A percentile compares a stretch with the other conserved stretches of the same genome.
These are phyloP conservation scores for Microcebus jonahi DNA, from an alignment of 2,113 vertebrate genomes.

Conservation along the genomic window DNA sequence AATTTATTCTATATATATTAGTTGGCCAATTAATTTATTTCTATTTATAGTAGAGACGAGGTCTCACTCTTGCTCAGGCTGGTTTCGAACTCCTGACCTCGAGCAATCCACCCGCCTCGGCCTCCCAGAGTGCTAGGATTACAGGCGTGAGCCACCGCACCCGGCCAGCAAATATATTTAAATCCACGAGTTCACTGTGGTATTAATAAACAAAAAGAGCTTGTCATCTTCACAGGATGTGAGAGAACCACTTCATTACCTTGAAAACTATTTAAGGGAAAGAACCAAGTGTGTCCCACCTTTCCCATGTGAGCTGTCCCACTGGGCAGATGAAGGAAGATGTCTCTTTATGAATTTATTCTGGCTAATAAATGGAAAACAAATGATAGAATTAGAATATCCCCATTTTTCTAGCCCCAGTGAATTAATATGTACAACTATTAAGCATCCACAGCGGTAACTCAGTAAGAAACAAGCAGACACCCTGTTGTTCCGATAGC, in stretches of 20 bases:
- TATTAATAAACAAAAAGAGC: background rate
- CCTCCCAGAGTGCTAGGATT: too few species aligned
- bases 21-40: too few species aligned
- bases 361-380: background rate
- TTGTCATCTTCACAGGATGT: background rate
- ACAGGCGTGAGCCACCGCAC: too few species aligned
- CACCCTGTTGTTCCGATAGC: background rate
- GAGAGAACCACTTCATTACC: background rate
- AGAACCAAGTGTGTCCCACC: background rate
- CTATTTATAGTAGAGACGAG: too few species aligned
- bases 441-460: background rate
- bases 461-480: background rate
- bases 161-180: background rate
- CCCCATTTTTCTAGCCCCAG: background rate
- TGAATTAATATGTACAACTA: background rate
- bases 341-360: background rate
- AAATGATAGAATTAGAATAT: background rate
- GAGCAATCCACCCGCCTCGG: too few species aligned
- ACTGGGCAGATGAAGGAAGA: background rate
- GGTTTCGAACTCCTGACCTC: too few species aligned
- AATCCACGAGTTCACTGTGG: background rate
- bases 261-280: background rate
- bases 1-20: too few species aligned
- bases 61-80: too few species aligned
- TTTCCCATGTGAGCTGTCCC: background rate